Percentiles rank a stretch among this genome's conserved stretches.
Evolutionary conservation across 1,140 invertebrate genomes (phyloP).

Genomic region (Drosophila sproati): DNA sequence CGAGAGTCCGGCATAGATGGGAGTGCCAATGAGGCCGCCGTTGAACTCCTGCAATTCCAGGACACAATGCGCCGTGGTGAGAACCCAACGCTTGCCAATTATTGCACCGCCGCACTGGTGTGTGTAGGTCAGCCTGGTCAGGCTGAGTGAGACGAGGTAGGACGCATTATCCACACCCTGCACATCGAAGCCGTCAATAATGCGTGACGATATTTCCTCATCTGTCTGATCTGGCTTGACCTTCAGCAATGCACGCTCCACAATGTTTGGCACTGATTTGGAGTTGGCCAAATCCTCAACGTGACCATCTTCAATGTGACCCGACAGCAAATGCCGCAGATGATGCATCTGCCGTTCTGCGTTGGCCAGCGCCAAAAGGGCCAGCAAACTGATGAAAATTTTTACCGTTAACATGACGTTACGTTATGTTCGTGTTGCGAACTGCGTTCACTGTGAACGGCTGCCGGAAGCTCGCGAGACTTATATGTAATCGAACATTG

Average conservation of each 20-base stretch:
- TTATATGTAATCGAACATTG: constrained; percentile 42
- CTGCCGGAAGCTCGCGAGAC: constrained; percentile 20
- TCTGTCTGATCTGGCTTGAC: background rate
- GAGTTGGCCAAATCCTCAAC: constrained; percentile 3
- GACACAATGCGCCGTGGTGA: constrained; percentile 86
- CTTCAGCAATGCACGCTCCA: constrained; percentile 18
- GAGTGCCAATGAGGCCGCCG: constrained; percentile 46
- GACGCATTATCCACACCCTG: constrained; percentile 85
- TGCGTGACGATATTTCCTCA: constrained; percentile 43
- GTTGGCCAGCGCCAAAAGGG: constrained; percentile 47
- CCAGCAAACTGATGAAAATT: constrained; percentile 32
- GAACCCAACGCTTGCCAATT: constrained; percentile 86
- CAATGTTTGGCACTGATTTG: background rate
- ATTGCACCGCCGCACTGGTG: constrained; percentile 88
- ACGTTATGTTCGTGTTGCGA: constrained; percentile 6
- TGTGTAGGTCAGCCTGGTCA: constrained; percentile 84
- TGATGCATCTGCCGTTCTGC: constrained; percentile 35
- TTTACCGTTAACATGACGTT: constrained; percentile 37
- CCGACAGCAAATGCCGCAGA: constrained; percentile 37
- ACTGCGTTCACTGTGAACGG: constrained; percentile 16
- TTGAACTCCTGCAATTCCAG: constrained; percentile 48
- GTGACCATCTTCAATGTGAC: constrained; percentile 12
- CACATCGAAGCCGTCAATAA: constrained; percentile 65
- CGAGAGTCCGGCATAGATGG: constrained; percentile 69
- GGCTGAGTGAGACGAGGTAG: constrained; percentile 87